phyloP scores from a whole-genome alignment of 2,888 invertebrate species.

The Chymomyza procnemis region DNA sequence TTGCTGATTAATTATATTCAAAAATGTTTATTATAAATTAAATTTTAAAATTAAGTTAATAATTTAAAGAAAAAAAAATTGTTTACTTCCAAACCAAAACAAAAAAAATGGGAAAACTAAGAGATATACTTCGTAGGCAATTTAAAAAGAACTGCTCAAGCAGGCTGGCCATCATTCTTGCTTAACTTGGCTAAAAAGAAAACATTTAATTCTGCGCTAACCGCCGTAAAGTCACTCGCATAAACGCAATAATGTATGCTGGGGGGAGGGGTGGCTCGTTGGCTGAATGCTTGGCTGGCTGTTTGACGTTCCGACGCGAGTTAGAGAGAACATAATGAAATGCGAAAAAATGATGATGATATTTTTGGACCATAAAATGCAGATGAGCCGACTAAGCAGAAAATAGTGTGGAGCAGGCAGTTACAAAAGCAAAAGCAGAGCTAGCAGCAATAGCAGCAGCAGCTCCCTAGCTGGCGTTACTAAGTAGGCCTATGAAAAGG shows the following conservation, averaged over 20 bases:
- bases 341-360: conserved; percentile 74
- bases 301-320: conserved; percentile 5
- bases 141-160: too few species aligned
- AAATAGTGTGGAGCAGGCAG: conserved; percentile 55
- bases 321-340: conserved; percentile 57
- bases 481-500: conserved; percentile 32
- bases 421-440: neutral
- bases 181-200: too few species aligned
- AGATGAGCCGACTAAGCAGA: conserved; percentile 75
- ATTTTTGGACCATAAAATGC: conserved; percentile 74
- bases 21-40: too few species aligned
- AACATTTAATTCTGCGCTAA: too few species aligned
- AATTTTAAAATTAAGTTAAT: too few species aligned
- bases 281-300: neutral
- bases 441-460: conserved; percentile 9
- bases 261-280: neutral
- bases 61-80: too few species aligned
- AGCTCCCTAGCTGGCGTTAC: conserved; percentile 4
- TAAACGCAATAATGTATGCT: neutral
- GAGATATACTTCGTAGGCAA: too few species aligned
- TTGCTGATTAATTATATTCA: too few species aligned
- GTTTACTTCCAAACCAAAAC: too few species aligned
- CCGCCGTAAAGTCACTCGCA: neutral
- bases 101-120: too few species aligned
- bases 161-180: too few species aligned